Conservation (phyloP, 2,797 vertebrate genomes). For the Selene dorsalis region DNA sequence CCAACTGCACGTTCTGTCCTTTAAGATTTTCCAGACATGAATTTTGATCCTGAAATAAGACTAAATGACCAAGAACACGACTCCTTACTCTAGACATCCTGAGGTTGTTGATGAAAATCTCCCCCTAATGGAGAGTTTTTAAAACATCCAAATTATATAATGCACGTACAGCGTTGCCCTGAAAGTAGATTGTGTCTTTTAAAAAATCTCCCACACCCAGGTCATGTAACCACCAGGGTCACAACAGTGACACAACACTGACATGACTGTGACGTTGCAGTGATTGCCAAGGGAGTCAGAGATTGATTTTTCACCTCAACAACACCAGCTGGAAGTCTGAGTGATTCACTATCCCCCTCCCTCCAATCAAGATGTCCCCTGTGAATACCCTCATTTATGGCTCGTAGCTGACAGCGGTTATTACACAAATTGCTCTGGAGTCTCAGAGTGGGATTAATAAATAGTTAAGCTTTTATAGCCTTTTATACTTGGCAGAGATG, state of each 20-base stretch:
- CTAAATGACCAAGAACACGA: background rate
- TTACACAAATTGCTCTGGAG: constrained; percentile 30
- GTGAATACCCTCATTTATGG: constrained; percentile 48
- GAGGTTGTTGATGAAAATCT: constrained; percentile 5
- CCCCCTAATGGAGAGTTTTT: background rate
- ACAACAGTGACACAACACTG: background rate
- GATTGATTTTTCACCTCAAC: constrained; percentile 26
- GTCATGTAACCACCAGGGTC: constrained; percentile 14
- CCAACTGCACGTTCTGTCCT: background rate
- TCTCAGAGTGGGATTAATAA: constrained; percentile 19
- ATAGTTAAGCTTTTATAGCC: background rate
- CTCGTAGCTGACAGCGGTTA: constrained; percentile 21
- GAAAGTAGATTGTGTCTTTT: constrained; percentile 32
- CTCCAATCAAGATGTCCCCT: constrained; percentile 22
- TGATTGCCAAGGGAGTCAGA: constrained; percentile 5
- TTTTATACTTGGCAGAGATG: constrained; percentile 13
- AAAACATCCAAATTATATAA: constrained; percentile 45
- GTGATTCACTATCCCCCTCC: constrained; percentile 3
- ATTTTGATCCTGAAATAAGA: background rate
- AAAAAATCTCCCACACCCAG: constrained; percentile 30
- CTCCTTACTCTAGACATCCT: background rate
- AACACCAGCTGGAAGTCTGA: constrained; percentile 38
- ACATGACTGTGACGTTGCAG: constrained; percentile 1
- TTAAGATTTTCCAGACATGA: background rate
- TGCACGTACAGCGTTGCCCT: background rate